A percentile compares a stretch with the other conserved stretches of the same genome.
These are phyloP conservation scores for Brachirus orientalis DNA, from an alignment of 2,113 vertebrate species.

Conservation along the genomic window DNA sequence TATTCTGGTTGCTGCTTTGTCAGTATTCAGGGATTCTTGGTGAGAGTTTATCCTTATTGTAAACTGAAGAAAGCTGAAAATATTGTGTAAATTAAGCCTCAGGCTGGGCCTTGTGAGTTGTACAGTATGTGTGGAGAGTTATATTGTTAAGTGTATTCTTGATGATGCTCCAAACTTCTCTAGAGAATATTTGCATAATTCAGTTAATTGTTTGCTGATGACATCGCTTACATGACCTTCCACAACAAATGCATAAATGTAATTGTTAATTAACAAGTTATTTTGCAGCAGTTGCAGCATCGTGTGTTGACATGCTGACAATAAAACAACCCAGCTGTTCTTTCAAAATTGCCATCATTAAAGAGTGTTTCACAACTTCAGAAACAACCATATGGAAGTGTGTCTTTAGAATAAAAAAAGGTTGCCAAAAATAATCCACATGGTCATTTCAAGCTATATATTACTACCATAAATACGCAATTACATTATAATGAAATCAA, in stretches of 20 bases:
- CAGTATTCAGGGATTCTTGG: slow-evolving; percentile 21
- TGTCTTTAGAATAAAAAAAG: not conserved
- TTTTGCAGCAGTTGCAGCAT: not conserved
- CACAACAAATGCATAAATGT: not conserved
- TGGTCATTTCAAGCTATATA: not conserved
- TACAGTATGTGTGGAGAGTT: too few species aligned
- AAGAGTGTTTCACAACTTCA: not conserved
- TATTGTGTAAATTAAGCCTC: not conserved
- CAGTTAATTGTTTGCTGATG: slow-evolving; percentile 8
- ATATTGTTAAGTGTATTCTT: not conserved
- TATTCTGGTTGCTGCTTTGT: slow-evolving; percentile 18
- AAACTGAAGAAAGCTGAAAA: slow-evolving; percentile 24
- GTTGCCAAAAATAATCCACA: too few species aligned
- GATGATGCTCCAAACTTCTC: slow-evolving; percentile 1
- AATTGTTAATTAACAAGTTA: not conserved
- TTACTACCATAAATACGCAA: not conserved
- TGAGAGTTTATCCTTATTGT: not conserved
- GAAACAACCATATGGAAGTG: not conserved
- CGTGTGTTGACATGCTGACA: not conserved
- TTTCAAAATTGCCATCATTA: not conserved
- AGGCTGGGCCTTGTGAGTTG: too few species aligned
- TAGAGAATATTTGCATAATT: slow-evolving; percentile 8
- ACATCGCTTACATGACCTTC: not conserved
- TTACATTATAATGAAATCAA: not conserved
- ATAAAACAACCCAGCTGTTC: not conserved